Evolutionary conservation across 1,140 invertebrate genomes (phyloP).

Genomic region (Drosophila neocordata): DNA sequence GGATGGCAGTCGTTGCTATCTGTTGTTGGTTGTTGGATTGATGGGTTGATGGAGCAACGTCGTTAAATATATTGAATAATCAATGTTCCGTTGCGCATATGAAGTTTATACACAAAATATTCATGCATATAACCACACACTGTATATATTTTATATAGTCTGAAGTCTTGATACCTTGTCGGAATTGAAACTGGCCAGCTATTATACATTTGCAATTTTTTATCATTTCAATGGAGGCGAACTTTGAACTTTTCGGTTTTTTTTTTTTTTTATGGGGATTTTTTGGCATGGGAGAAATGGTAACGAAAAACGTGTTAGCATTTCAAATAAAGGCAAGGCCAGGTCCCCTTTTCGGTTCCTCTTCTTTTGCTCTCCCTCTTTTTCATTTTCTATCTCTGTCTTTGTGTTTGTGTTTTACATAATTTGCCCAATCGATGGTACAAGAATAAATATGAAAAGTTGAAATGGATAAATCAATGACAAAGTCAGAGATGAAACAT

Average conservation of each 20-base stretch:
- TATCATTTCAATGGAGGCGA: slow-evolving; percentile 18
- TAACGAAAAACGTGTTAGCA: slow-evolving; percentile 51
- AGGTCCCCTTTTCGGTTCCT: neutral
- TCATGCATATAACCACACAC: neutral
- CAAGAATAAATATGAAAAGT: slow-evolving; percentile 38
- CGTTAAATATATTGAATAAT: slow-evolving; percentile 10
- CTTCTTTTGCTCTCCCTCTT: neutral
- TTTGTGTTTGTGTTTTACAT: slow-evolving; percentile 33
- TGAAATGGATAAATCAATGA: slow-evolving; percentile 44
- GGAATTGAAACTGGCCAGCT: slow-evolving; percentile 27
- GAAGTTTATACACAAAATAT: neutral
- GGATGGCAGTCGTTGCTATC: neutral
- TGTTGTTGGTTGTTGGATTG: neutral
- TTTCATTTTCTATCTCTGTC: too few species aligned
- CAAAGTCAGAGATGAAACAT: slow-evolving; percentile 18
- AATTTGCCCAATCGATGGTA: slow-evolving; percentile 48
- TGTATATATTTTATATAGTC: neutral
- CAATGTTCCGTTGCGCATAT: slow-evolving; percentile 13
- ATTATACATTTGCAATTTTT: slow-evolving; percentile 29
- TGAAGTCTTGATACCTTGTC: too few species aligned
- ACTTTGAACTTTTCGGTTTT: slow-evolving; percentile 50
- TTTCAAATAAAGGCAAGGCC: slow-evolving; percentile 52
- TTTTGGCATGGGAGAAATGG: slow-evolving; percentile 20
- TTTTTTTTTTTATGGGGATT: neutral
- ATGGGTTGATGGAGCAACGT: neutral